These are phyloP conservation scores for Scaptomyza tumidula DNA, from an alignment of 2,888 invertebrate genomes.

Conservation along the genomic window DNA sequence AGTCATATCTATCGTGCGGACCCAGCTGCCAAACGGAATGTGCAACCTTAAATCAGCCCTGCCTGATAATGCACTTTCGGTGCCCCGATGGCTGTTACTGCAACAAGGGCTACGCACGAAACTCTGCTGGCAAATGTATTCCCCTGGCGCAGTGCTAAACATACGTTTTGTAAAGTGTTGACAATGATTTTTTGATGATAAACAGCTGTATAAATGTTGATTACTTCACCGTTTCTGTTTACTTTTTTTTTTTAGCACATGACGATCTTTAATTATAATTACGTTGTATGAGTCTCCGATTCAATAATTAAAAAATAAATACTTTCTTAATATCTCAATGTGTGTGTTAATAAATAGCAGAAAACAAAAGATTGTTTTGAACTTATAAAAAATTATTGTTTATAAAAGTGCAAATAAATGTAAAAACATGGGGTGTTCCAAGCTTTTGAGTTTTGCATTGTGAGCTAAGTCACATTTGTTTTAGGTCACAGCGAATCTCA, in stretches of 20 bases:
- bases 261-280: conserved; percentile 7
- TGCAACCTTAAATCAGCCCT: conserved; percentile 75
- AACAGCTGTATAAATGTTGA: conserved; percentile 7
- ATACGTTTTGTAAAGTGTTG: background rate
- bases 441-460: background rate
- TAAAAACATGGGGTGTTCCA: background rate
- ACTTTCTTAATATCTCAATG: background rate
- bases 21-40: conserved; percentile 80
- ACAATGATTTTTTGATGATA: conserved; percentile 11
- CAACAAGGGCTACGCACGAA: conserved; percentile 74
- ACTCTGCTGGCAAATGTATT: conserved; percentile 70
- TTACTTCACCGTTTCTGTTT: background rate
- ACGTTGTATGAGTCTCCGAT: too few relatives aligned
- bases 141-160: conserved; percentile 38
- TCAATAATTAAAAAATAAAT: background rate
- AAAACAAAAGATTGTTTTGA: background rate
- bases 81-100: conserved; percentile 83
- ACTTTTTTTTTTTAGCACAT: conserved; percentile 7
- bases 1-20: conserved; percentile 73
- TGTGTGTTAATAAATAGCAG: background rate
- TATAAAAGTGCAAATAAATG: background rate
- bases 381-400: too few relatives aligned
- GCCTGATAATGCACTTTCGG: conserved; percentile 66
- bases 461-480: background rate
- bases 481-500: background rate